phyloP scores from a whole-genome alignment of 2,888 invertebrate species.

The Zaprionus bogoriensis region DNA sequence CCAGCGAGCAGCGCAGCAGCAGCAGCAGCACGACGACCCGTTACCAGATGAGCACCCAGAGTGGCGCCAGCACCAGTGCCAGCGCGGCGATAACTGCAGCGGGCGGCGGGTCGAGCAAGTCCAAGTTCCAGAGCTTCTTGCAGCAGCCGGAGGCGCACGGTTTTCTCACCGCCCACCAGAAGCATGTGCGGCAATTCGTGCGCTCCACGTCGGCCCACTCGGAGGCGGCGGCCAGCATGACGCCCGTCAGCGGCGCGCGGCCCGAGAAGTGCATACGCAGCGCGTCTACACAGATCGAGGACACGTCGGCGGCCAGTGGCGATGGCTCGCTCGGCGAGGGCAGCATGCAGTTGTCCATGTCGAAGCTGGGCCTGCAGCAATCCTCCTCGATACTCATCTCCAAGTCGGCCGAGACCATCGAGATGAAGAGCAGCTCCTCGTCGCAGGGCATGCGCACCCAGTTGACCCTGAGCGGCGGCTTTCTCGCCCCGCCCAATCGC shows the following conservation, averaged over 20 bases:
- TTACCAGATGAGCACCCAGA: slow-evolving; percentile 49
- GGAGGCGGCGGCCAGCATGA: slow-evolving; percentile 72
- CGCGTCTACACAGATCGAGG: slow-evolving; percentile 82
- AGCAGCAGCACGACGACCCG: slow-evolving; percentile 60
- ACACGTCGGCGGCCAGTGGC: slow-evolving; percentile 52
- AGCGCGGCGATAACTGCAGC: not conserved
- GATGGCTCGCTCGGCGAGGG: slow-evolving; percentile 37
- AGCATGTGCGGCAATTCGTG: slow-evolving; percentile 82
- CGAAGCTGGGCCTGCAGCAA: slow-evolving; percentile 81
- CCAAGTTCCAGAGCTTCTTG: slow-evolving; percentile 82
- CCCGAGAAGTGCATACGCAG: slow-evolving; percentile 82
- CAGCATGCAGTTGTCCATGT: slow-evolving; percentile 58
- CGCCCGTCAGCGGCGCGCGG: slow-evolving; percentile 58
- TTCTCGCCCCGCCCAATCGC: slow-evolving; percentile 83
- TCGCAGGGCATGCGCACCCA: slow-evolving; percentile 82
- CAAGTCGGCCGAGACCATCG: slow-evolving; percentile 83
- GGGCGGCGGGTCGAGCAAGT: slow-evolving; percentile 45
- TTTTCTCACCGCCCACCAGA: slow-evolving; percentile 82
- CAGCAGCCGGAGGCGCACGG: slow-evolving; percentile 81
- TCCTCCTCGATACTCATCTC: slow-evolving; percentile 82
- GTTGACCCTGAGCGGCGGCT: slow-evolving; percentile 81
- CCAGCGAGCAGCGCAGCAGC: slow-evolving; percentile 76
- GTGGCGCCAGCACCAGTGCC: slow-evolving; percentile 3
- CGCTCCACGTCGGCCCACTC: slow-evolving; percentile 83
- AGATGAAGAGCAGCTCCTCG: slow-evolving; percentile 80